Percentiles rank a stretch among this genome's conserved stretches.
phyloP scores from a whole-genome alignment of 2,113 vertebrate species.

The Craseonycteris thonglongyai region DNA sequence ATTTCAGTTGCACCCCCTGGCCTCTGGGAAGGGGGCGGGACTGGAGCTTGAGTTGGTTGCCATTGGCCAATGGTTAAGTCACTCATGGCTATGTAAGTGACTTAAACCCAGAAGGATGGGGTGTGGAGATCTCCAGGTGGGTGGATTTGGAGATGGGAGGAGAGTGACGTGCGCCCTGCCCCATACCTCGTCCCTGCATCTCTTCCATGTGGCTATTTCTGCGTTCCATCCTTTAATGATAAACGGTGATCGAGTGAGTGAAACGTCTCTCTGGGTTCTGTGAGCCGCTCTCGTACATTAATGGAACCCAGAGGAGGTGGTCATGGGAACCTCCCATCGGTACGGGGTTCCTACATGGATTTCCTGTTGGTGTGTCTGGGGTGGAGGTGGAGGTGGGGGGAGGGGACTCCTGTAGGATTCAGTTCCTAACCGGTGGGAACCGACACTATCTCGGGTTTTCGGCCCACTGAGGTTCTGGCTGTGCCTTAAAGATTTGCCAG shows the following conservation, averaged over 20 bases:
- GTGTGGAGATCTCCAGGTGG: background rate
- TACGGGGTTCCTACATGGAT: no score
- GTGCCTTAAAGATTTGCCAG: background rate
- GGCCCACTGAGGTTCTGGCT: background rate
- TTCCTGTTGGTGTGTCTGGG: no score
- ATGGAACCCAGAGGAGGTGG: background rate
- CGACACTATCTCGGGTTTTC: background rate
- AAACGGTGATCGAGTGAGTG: background rate
- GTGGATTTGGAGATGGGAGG: background rate
- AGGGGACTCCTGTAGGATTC: background rate
- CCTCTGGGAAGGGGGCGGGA: background rate
- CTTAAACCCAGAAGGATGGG: background rate
- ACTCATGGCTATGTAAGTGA: accelerated
- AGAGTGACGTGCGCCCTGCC: background rate
- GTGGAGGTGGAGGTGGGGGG: background rate
- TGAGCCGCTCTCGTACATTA: background rate
- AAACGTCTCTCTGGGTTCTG: background rate
- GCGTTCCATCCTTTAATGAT: background rate
- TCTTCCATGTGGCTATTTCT: no score
- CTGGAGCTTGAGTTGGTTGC: background rate
- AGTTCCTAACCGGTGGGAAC: no score
- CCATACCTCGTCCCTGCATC: no score
- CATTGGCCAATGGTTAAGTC: background rate
- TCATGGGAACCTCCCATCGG: background rate
- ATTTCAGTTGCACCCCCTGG: background rate